phyloP scores from a whole-genome alignment of 2,797 vertebrate species.

The Notamacropus eugenii region DNA sequence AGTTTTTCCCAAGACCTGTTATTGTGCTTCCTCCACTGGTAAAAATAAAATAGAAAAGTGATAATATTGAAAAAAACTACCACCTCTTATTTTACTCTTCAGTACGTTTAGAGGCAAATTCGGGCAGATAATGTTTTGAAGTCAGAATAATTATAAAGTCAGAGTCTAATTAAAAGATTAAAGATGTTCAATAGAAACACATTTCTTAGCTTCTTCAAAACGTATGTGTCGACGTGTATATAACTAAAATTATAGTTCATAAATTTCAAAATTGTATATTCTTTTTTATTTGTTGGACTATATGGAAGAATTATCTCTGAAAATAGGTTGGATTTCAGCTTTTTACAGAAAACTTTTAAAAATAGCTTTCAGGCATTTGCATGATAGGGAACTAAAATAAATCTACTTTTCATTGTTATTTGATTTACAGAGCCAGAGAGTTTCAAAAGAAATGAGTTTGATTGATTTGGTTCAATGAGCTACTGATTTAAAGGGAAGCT shows the following conservation, averaged over 20 bases:
- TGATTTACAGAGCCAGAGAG: conserved; percentile 24
- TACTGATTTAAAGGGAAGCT: conserved; percentile 11
- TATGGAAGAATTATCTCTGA: background rate
- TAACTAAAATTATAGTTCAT: conserved; percentile 45
- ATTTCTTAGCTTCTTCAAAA: conserved; percentile 39
- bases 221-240: background rate
- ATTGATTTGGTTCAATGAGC: conserved; percentile 25
- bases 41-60: conserved; percentile 68
- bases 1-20: conserved; percentile 92
- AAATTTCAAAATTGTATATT: conserved; percentile 45
- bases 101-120: conserved; percentile 24
- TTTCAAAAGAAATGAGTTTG: background rate
- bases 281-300: conserved; percentile 43
- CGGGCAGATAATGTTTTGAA: background rate
- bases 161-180: conserved; percentile 19
- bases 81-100: background rate
- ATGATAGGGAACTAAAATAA: background rate
- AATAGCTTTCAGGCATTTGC: background rate
- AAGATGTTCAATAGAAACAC: conserved; percentile 39
- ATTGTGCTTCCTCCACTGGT: conserved; percentile 97
- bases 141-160: background rate
- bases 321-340: conserved; percentile 22
- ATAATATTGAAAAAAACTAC: conserved; percentile 41
- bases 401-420: conserved; percentile 8
- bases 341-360: conserved; percentile 32